Base-by-base conservation (phyloP, 2,888 invertebrate species). In the Drosophila nigritarsus region DNA sequence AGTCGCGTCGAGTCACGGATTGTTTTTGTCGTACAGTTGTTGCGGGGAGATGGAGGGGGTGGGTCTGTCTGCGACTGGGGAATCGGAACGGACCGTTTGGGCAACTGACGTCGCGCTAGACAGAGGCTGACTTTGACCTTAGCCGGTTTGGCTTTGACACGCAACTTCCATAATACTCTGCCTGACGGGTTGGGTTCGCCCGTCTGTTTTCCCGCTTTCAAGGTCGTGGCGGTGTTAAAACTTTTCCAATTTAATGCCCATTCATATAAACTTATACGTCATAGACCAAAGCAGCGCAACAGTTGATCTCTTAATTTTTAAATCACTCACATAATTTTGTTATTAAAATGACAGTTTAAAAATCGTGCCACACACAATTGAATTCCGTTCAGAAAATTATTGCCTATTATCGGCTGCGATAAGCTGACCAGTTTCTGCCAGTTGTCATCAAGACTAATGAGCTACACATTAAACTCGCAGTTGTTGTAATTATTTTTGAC, bases 141-240 rank as follows among this genome's bases (percentile, higher is more conserved):
- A 73, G 62, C 63, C 69, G 50, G 55, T 15, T 55, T 54, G 69
- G 69, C 56, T 74, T 56, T 77, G 77, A 75, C 78, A 78, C 78
- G 78, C 78, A 78, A 78, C 78, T 72, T 76, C 56, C 66, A 71
- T 6, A 40, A 18, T 71, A 51, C 50, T 65, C 63, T 58, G 63
- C 34, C 53, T 42, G 38, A 15, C 42, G 36, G 55, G 40, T 51
- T 42, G 48, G 30, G 55, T 27, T 36, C 8, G n/a, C 50, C 32
- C 38, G 45, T 13, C 45, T 45, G 15, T 24, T 15, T 54, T 45
- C 56, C 38, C 20, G 42, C 40, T 61, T 73, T 82, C 84, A 84
- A 84, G 87, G 84, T 85, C 84, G 64, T 36, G 45, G 60, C 45
- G 63, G 75, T 80, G 60, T 87, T 75, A 87, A 85, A 84, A 85